Evolutionary conservation across 1,140 invertebrate genomes (phyloP).

Genomic region (Drosophila kikkawai): DNA sequence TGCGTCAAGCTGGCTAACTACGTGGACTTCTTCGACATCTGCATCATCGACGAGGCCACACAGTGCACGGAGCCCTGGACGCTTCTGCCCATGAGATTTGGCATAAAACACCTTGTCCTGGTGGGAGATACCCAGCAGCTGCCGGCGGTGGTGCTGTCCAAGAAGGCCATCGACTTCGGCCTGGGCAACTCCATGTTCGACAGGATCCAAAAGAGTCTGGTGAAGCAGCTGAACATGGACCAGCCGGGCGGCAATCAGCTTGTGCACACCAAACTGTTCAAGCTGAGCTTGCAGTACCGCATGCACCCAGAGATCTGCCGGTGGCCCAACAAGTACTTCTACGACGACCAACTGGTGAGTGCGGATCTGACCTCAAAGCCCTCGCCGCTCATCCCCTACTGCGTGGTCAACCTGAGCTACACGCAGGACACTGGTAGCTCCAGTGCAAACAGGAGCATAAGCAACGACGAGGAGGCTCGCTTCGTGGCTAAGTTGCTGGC

Average conservation of each 20-base stretch:
- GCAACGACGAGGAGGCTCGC: constrained; percentile 86
- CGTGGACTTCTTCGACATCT: constrained; percentile 89
- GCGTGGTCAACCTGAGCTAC: constrained; percentile 86
- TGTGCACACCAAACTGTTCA: constrained; percentile 84
- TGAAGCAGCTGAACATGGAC: constrained; percentile 21
- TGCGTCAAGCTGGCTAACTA: constrained; percentile 68
- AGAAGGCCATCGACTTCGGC: constrained; percentile 66
- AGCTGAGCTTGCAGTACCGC: constrained; percentile 92
- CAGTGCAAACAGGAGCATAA: constrained; percentile 55
- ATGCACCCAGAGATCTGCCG: constrained; percentile 93
- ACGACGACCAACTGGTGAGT: constrained; percentile 86
- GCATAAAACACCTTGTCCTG: constrained; percentile 91
- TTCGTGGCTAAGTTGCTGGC: constrained; percentile 87
- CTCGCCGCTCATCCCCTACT: constrained; percentile 86
- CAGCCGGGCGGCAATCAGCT: constrained; percentile 10
- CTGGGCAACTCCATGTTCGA: constrained; percentile 82
- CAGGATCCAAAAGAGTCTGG: constrained; percentile 86
- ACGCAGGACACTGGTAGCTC: constrained; percentile 57
- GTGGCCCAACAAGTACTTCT: constrained; percentile 93
- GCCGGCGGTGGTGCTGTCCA: constrained; percentile 91
- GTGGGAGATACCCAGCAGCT: constrained; percentile 96
- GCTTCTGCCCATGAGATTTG: constrained; percentile 91
- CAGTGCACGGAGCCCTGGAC: constrained; percentile 94
- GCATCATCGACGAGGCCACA: constrained; percentile 96
- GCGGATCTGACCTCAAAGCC: constrained; percentile 20